These are phyloP conservation scores for Cladorhizidae sp. DNA, from an alignment of 37 sponge, comb jelly and placozoan genomes.

Conservation along the genomic window DNA sequence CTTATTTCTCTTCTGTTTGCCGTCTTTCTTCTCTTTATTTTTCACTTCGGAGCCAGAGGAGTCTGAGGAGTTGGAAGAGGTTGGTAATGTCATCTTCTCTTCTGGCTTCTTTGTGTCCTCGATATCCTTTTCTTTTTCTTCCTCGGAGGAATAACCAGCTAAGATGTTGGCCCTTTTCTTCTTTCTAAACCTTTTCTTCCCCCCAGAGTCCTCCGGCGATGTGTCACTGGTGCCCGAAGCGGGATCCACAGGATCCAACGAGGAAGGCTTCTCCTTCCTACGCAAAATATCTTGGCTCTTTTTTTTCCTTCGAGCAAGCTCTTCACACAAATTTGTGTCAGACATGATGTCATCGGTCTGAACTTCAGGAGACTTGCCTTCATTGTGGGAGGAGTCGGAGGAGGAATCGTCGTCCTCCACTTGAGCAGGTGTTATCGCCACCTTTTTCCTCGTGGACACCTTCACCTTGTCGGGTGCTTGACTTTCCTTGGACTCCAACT, in stretches of 20 bases:
- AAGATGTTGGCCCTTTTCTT: neutral
- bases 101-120: no score
- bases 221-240: neutral
- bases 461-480: no score
- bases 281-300: neutral
- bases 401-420: neutral
- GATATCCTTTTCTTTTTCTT: no score
- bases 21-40: no score
- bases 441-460: neutral
- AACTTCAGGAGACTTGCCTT: slow-evolving; percentile 20
- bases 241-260: neutral
- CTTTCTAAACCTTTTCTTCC: neutral
- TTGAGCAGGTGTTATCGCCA: neutral
- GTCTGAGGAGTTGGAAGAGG: no score
- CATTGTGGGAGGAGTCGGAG: neutral
- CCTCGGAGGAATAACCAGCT: neutral
- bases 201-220: neutral
- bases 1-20: neutral
- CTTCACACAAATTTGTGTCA: slow-evolving; percentile 21
- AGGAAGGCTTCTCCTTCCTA: neutral
- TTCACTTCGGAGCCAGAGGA: no score
- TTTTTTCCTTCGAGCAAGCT: neutral
- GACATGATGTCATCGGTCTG: slow-evolving; percentile 52
- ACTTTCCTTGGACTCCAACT: no score
- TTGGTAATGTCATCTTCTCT: no score